Evolutionary conservation across 2,113 vertebrate species (phyloP).

Genomic region (Motacilla tschutschensis): DNA sequence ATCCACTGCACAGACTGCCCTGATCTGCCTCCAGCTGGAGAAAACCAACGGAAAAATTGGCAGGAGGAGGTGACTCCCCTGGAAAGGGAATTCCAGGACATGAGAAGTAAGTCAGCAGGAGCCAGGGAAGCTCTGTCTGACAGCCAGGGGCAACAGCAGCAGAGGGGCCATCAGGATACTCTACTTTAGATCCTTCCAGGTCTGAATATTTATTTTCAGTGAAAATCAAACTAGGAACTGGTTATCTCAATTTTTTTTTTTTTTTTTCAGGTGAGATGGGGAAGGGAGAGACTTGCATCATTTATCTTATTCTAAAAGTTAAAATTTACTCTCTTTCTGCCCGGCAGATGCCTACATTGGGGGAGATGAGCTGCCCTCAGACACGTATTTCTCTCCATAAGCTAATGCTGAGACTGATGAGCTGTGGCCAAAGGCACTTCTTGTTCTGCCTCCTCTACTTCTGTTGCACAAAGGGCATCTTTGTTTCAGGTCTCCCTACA

Average conservation of each 20-base stretch:
- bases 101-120: fast-evolving
- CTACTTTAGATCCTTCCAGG: background rate
- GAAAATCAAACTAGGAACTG: background rate
- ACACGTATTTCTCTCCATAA: fast-evolving
- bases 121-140: background rate
- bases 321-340: background rate
- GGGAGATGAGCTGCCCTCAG: background rate
- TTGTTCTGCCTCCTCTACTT: background rate
- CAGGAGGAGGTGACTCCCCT: background rate
- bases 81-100: background rate
- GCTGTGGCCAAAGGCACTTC: background rate
- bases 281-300: background rate
- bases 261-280: background rate
- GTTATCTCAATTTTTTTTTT: background rate
- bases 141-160: background rate
- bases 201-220: background rate
- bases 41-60: background rate
- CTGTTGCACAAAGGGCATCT: background rate
- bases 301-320: background rate
- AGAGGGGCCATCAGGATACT: background rate
- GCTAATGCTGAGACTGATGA: background rate
- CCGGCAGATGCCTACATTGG: background rate
- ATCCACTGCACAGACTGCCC: background rate
- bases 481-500: background rate
- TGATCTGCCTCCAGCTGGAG: background rate